phyloP scores from a whole-genome alignment of 2,797 vertebrate genomes.

The Hybognathus amarus region DNA sequence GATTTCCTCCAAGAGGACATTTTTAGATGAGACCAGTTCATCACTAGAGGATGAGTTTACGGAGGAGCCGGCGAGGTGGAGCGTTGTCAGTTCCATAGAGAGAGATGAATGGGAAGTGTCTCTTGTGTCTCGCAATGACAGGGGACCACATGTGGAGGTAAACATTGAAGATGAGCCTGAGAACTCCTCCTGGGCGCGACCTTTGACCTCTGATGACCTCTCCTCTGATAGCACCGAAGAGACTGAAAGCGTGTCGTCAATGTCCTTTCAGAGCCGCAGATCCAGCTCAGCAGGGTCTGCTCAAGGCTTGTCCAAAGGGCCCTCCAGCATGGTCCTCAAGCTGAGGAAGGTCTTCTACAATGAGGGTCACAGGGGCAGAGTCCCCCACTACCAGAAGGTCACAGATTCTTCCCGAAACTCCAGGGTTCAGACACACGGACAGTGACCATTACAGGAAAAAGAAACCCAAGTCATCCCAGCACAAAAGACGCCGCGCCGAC shows the following conservation, averaged over 20 bases:
- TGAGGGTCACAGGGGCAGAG: slow-evolving; percentile 59
- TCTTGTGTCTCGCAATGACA: slow-evolving; percentile 22
- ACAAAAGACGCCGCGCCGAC: slow-evolving; percentile 54
- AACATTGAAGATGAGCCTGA: slow-evolving; percentile 51
- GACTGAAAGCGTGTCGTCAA: slow-evolving; percentile 47
- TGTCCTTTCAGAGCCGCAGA: slow-evolving; percentile 11
- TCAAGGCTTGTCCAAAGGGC: slow-evolving; percentile 56
- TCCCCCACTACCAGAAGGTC: slow-evolving; percentile 63
- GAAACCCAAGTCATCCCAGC: slow-evolving; percentile 30
- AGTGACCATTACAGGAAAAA: slow-evolving; percentile 44
- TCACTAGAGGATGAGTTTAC: slow-evolving; percentile 62
- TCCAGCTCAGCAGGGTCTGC: slow-evolving; percentile 24
- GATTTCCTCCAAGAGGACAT: slow-evolving; percentile 65
- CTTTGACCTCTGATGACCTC: slow-evolving; percentile 67
- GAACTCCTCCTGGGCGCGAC: slow-evolving; percentile 67
- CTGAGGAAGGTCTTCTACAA: slow-evolving; percentile 72
- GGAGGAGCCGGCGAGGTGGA: slow-evolving; percentile 46
- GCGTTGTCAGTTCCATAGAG: slow-evolving; percentile 14
- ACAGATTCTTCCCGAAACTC: slow-evolving; percentile 51
- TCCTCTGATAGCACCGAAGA: slow-evolving; percentile 60
- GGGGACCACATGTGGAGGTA: slow-evolving; percentile 15
- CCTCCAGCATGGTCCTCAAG: slow-evolving; percentile 76
- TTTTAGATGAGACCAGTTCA: slow-evolving; percentile 66
- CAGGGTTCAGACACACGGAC: background rate
- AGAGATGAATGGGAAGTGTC: slow-evolving; percentile 30